Percentiles rank a stretch among this genome's conserved stretches.
phyloP scores from a whole-genome alignment of 35 echinoderm and acorn worm species.

The Chiridota heheva region DNA sequence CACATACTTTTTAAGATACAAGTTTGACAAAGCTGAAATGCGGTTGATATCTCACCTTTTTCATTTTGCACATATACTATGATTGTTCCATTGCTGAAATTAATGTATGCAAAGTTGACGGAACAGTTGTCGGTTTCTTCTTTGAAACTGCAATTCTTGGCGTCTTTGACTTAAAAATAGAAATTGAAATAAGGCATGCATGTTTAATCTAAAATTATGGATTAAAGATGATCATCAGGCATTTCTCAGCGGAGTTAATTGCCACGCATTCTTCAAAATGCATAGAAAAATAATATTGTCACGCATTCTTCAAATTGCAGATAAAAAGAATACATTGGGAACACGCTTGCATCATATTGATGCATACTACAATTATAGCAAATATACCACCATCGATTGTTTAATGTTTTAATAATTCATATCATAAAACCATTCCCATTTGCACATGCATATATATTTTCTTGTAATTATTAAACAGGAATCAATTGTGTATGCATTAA shows the following conservation, averaged over 20 bases:
- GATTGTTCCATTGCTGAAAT: background rate
- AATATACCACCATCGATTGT: background rate
- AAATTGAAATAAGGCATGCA: background rate
- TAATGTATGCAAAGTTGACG: conserved; percentile 22
- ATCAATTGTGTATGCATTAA: too few species aligned
- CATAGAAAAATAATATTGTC: background rate
- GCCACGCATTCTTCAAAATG: background rate
- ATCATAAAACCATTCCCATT: background rate
- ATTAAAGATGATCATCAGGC: background rate
- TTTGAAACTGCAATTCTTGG: conserved; percentile 16
- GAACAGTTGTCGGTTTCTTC: conserved; percentile 20
- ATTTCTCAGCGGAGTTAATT: background rate
- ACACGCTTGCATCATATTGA: too few species aligned
- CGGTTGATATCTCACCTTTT: background rate
- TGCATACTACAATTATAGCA: too few species aligned
- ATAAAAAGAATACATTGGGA: too few species aligned
- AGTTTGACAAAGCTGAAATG: background rate
- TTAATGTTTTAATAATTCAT: background rate
- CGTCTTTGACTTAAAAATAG: conserved; percentile 2
- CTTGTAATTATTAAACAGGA: too few species aligned
- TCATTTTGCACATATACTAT: conserved; percentile 1
- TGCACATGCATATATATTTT: too few species aligned
- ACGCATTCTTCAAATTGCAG: background rate
- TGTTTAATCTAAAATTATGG: background rate
- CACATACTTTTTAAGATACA: background rate